Evolutionary conservation across 2,888 invertebrate species (phyloP).

Genomic region (Drosophila putrida): DNA sequence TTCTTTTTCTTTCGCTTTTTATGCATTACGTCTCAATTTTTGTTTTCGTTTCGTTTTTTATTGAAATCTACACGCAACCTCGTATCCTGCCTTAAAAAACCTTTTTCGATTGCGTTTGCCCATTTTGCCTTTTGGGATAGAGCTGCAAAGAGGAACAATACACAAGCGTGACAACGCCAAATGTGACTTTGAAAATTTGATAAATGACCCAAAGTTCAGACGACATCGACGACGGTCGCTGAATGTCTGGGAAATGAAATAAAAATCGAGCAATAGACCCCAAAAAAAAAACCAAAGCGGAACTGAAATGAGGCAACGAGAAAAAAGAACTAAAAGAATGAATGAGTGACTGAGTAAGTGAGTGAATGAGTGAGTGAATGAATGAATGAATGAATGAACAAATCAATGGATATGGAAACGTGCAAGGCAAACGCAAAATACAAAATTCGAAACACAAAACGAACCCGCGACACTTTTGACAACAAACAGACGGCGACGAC

Average conservation of each 20-base stretch:
- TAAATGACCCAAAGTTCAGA: conserved; percentile 79
- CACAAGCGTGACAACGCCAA: conserved; percentile 80
- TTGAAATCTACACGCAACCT: conserved; percentile 68
- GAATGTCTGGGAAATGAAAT: conserved; percentile 63
- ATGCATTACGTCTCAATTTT: conserved; percentile 53
- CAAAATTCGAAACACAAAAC: conserved; percentile 30
- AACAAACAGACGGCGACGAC: conserved; percentile 67
- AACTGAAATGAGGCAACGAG: conserved; percentile 49
- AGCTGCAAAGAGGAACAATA: conserved; percentile 45
- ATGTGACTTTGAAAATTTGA: conserved; percentile 84
- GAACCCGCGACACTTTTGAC: conserved; percentile 71
- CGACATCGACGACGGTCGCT: conserved; percentile 24
- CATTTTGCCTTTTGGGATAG: conserved; percentile 22
- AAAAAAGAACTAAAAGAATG: conserved; percentile 28
- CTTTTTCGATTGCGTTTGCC: conserved; percentile 57
- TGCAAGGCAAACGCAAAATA: conserved; percentile 53
- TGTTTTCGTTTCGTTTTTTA: conserved; percentile 52
- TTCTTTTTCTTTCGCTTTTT: conserved; percentile 4
- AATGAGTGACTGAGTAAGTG: conserved; percentile 53
- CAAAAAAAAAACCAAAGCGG: conserved; percentile 47
- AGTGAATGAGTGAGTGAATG: conserved; percentile 30
- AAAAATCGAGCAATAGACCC: conserved; percentile 52
- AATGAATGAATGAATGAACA: conserved; percentile 21
- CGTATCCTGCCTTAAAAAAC: conserved; percentile 43
- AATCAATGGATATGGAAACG: conserved; percentile 55